Percentiles rank a stretch among this genome's conserved stretches.
These are phyloP conservation scores for Acanthosepion lycidas DNA, from an alignment of 2,888 invertebrate genomes.

Conservation along the genomic window DNA sequence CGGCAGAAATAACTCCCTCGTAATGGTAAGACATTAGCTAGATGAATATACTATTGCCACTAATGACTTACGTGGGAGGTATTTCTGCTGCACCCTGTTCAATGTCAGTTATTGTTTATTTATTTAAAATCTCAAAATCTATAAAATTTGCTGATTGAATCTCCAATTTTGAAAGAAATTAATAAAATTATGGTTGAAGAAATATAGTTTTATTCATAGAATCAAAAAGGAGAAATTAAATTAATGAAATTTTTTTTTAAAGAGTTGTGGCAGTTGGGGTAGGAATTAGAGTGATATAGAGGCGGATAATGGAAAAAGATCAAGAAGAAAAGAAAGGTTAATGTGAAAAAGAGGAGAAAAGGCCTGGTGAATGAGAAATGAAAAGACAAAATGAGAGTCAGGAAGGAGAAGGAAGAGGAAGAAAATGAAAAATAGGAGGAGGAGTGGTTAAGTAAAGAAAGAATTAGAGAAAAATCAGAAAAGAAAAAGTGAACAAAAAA, in stretches of 20 bases:
- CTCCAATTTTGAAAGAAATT: neutral
- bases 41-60: too few species aligned
- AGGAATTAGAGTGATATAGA: neutral
- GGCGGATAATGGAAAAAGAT: neutral
- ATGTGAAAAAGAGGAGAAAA: too few species aligned
- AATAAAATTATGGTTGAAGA: neutral
- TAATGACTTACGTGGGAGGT: too few species aligned
- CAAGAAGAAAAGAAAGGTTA: neutral
- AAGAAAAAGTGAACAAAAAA: too few species aligned
- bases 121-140: neutral
- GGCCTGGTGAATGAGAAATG: too few species aligned
- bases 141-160: neutral
- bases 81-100: neutral
- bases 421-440: too few species aligned
- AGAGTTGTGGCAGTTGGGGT: neutral
- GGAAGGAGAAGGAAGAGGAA: too few species aligned
- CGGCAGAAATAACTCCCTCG: too few species aligned
- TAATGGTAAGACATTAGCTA: too few species aligned
- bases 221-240: conserved; percentile 8
- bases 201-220: neutral
- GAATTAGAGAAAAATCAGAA: too few species aligned
- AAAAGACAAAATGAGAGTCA: too few species aligned
- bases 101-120: neutral
- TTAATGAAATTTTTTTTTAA: neutral
- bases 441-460: too few species aligned